Percentiles rank a stretch among this genome's conserved stretches.
Conservation (phyloP, 1,140 invertebrate genomes). For the Aphelenchoides fujianensis region DNA sequence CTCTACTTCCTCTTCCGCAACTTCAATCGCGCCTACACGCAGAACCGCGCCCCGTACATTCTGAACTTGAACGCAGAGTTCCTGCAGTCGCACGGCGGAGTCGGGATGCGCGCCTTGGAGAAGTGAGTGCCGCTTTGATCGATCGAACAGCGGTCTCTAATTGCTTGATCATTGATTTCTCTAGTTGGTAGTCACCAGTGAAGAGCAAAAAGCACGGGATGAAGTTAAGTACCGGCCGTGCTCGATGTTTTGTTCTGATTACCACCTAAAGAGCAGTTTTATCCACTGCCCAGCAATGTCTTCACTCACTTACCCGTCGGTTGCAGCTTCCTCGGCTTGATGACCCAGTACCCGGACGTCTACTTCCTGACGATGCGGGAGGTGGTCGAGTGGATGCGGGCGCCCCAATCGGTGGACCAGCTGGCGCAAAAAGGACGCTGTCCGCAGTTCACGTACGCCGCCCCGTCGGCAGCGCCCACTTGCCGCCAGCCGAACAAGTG, state of each 20-base stretch:
- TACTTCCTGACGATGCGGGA: conserved; percentile 47
- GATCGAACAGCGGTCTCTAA: no score
- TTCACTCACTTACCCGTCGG: no score
- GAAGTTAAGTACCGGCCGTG: no score
- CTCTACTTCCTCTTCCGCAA: conserved; percentile 23
- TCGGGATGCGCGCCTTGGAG: conserved; percentile 33
- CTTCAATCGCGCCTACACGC: conserved; percentile 42
- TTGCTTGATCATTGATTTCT: no score
- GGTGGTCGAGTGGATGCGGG: conserved; percentile 48
- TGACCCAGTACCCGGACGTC: conserved; percentile 43
- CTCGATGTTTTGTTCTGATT: no score
- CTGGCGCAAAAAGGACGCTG: conserved; percentile 18
- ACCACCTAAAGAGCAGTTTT: no score
- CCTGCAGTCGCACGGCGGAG: conserved; percentile 27
- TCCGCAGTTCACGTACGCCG: conserved; percentile 6
- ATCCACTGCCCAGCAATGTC: no score
- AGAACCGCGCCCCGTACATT: conserved; percentile 48
- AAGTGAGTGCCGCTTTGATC: no score
- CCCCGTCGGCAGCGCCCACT: background rate
- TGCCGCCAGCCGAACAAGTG: conserved; percentile 41
- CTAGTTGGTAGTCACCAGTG: background rate
- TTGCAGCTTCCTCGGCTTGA: conserved; percentile 30
- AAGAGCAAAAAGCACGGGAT: background rate
- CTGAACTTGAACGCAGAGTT: conserved; percentile 49
- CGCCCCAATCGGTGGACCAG: conserved; percentile 31